A percentile compares a stretch with the other conserved stretches of the same genome.
Conservation (phyloP, 2,113 vertebrate species). For the Proterorhinus semilunaris region DNA sequence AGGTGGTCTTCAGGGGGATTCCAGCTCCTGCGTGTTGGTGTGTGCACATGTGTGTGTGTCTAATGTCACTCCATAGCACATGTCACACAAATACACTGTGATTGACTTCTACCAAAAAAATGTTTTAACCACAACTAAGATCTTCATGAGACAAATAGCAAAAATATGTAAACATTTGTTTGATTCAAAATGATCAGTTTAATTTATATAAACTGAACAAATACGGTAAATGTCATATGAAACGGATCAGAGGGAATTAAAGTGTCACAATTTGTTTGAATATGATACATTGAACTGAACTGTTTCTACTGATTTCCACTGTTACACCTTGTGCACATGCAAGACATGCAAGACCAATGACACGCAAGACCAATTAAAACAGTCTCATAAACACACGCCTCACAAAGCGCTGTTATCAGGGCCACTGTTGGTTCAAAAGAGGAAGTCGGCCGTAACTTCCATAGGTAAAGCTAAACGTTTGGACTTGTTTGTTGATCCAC, state of each 20-base stretch:
- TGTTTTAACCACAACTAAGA: background rate
- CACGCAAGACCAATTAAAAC: background rate
- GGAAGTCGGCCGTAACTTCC: slow-evolving; percentile 64
- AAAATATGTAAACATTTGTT: background rate
- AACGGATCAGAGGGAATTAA: background rate
- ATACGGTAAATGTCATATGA: background rate
- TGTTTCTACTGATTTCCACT: background rate
- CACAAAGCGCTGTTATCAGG: slow-evolving; percentile 51
- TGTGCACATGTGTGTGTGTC: slow-evolving; percentile 17
- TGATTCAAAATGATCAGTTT: too few species aligned
- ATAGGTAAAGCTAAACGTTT: slow-evolving; percentile 46
- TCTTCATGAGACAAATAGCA: background rate
- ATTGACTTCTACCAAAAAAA: background rate
- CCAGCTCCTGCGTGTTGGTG: slow-evolving; percentile 32
- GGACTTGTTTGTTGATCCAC: slow-evolving; percentile 42
- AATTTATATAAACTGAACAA: too few species aligned
- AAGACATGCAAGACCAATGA: background rate
- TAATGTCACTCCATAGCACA: slow-evolving; percentile 13
- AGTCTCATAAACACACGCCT: slow-evolving; percentile 17
- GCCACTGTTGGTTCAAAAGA: slow-evolving; percentile 64
- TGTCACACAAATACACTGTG: background rate
- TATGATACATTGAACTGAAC: background rate
- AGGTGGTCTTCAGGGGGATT: slow-evolving; percentile 74
- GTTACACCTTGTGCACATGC: background rate
- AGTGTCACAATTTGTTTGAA: too few species aligned